Base-by-base conservation (phyloP, 1,140 invertebrate genomes). In the Tachypleus tridentatus region DNA sequence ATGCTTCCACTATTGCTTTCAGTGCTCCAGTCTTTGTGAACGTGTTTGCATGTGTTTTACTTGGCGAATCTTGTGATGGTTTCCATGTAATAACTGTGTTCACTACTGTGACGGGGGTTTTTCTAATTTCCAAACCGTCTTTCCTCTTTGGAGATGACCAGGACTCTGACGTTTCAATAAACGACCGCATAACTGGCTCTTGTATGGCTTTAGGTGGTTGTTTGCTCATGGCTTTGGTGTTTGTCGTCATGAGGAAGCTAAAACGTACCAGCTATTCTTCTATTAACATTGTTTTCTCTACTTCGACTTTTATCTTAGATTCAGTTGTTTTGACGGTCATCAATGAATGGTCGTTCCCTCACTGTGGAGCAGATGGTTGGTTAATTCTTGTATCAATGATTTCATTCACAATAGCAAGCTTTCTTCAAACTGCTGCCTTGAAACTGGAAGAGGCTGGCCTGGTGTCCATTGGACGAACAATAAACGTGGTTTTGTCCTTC, bases 401-500 rank as follows among this genome's bases (percentile, higher is more conserved):
- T 9, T 91, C 92, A 70, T 93, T 89, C 78, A 93, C 92, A 75
- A 82, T 86, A 49, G 90, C 89, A 3, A 91, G 93, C 76, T 91
- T 93, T 63, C 78, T 92, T 47, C 75, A 93, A 6, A 92, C 90
- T 4, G 79, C 91, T 71, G 88, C 91, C 5, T 77, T 93, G 61
- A 88, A 93, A 77, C 80, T 90, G 70, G 67, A 68, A 52, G 52
- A 68, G 29, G 67, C 67, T 61, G 67, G 67, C 3, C 67, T 65
- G 3, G 67, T 68, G 3, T 68, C 67, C 3, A 59, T 68, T 6
- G 61, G 62, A 49, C 66, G 67, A 51, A 56, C 66, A 4, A 61
- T 87, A 49, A 90, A 93, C 74, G 92, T 94, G 66, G 87, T 93
- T 0, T 91, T 93, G 77, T 89, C 90, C 8, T 93, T 94, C 74